A percentile compares a stretch with the other conserved stretches of the same genome.
Evolutionary conservation across 2,113 vertebrate genomes (phyloP).

Genomic region (Corythornis vintsioides): DNA sequence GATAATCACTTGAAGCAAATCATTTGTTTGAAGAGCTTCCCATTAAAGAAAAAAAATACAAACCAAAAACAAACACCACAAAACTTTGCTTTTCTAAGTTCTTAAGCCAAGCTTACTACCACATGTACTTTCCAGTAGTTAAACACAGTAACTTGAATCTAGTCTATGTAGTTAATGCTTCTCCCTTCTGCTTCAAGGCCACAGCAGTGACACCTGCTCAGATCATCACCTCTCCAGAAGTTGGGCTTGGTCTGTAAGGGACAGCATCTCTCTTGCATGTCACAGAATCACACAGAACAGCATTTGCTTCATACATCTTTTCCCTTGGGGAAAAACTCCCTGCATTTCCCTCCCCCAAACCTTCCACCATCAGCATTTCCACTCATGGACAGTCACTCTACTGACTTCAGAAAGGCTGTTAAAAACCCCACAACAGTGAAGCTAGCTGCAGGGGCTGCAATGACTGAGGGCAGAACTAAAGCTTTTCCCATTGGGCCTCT

Average conservation of each 20-base stretch:
- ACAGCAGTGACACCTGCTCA: not conserved
- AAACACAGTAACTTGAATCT: not conserved
- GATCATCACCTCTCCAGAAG: not conserved
- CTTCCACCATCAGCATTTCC: not conserved
- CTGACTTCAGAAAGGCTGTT: not conserved
- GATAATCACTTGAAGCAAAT: not conserved
- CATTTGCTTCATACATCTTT: not conserved
- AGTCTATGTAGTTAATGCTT: not conserved
- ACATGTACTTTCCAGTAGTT: not conserved
- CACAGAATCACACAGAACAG: not conserved
- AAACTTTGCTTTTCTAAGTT: not conserved
- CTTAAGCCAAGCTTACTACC: not conserved
- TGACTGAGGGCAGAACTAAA: not conserved
- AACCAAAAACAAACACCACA: not conserved
- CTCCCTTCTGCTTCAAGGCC: not conserved
- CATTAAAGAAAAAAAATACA: not conserved
- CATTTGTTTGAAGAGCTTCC: not conserved
- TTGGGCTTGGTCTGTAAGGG: no score
- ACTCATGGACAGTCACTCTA: not conserved
- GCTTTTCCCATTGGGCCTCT: not conserved
- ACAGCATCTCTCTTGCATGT: no score
- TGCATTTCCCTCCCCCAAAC: not conserved
- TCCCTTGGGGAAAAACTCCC: not conserved
- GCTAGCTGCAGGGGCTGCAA: not conserved
- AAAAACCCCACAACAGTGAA: not conserved